Conservation (phyloP, 1,140 invertebrate species). For the Heterodera carotae region DNA sequence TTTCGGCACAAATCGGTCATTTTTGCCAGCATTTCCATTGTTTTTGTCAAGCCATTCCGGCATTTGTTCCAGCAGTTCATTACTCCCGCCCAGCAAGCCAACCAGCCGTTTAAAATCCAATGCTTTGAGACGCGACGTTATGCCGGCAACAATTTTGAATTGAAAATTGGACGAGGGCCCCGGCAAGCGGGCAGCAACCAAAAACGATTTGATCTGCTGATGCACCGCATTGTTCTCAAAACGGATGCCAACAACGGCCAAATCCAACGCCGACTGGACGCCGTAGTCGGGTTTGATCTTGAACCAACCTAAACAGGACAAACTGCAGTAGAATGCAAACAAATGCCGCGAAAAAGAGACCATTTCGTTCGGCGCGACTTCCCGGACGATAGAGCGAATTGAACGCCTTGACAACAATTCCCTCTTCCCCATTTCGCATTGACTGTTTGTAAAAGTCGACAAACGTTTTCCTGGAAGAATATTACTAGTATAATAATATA, state of each 20-base stretch:
- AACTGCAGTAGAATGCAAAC: neutral
- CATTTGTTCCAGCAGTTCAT: neutral
- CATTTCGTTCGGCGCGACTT: constrained; percentile 27
- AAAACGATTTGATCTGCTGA: constrained; percentile 42
- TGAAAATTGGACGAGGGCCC: constrained; percentile 3
- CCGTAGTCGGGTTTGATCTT: constrained; percentile 57
- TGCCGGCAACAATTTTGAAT: constrained; percentile 46
- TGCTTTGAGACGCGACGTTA: constrained; percentile 39
- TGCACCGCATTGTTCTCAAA: constrained; percentile 33
- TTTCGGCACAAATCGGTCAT: constrained; percentile 27
- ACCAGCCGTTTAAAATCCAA: constrained; percentile 44
- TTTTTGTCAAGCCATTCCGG: constrained; percentile 38
- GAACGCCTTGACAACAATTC: constrained; percentile 50
- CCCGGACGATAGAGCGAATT: constrained; percentile 36
- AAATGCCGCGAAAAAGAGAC: neutral
- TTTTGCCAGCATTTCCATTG: constrained; percentile 13
- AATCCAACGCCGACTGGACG: constrained; percentile 40
- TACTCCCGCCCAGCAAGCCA: constrained; percentile 25
- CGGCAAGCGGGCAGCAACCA: constrained; percentile 39
- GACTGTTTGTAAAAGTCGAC: constrained; percentile 48
- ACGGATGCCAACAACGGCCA: constrained; percentile 51
- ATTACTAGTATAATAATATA: neutral
- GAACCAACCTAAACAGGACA: constrained; percentile 44
- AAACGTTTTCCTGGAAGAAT: constrained; percentile 43
- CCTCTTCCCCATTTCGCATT: constrained; percentile 42